Percentiles rank a stretch among this genome's conserved stretches.
These are phyloP conservation scores for Drosophila koepferae DNA, from an alignment of 2,888 invertebrate species.

Conservation along the genomic window DNA sequence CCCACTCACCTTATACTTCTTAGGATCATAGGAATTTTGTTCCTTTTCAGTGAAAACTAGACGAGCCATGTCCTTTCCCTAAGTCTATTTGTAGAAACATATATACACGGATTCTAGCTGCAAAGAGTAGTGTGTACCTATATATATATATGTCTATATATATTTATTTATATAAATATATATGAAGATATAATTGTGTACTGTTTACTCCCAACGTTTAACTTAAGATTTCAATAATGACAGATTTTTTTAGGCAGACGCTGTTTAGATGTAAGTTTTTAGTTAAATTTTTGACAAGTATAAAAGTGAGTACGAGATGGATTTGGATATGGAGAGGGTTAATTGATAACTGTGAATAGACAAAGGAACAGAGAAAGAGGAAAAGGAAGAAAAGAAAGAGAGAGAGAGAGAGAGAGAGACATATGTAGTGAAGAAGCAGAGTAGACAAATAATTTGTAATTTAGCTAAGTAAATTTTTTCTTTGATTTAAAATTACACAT, in stretches of 20 bases:
- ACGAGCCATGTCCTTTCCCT: slow-evolving; percentile 68
- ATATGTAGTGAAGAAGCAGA: too few relatives aligned
- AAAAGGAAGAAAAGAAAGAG: neutral
- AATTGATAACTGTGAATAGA: too few relatives aligned
- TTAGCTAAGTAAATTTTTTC: neutral
- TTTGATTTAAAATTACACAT: neutral
- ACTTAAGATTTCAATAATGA: slow-evolving; percentile 56
- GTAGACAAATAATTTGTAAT: neutral
- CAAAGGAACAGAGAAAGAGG: neutral
- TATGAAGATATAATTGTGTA: slow-evolving; percentile 19
- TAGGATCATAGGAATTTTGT: slow-evolving; percentile 56
- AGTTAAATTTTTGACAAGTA: neutral
- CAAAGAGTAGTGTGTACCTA: neutral
- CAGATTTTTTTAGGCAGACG: slow-evolving; percentile 8
- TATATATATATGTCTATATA: neutral
- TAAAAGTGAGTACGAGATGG: neutral
- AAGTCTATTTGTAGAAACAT: slow-evolving; percentile 1
- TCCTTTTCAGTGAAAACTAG: slow-evolving; percentile 73
- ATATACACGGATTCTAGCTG: slow-evolving; percentile 17
- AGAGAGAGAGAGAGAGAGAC: too few relatives aligned
- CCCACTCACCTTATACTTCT: slow-evolving; percentile 64
- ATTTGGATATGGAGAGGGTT: neutral
- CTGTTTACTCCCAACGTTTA: slow-evolving; percentile 13
- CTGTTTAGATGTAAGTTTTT: neutral
- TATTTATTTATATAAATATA: neutral